Percentiles rank a stretch among this genome's conserved stretches.
Evolutionary conservation across 2,113 vertebrate genomes (phyloP).

Genomic region (Tyrannus savana): DNA sequence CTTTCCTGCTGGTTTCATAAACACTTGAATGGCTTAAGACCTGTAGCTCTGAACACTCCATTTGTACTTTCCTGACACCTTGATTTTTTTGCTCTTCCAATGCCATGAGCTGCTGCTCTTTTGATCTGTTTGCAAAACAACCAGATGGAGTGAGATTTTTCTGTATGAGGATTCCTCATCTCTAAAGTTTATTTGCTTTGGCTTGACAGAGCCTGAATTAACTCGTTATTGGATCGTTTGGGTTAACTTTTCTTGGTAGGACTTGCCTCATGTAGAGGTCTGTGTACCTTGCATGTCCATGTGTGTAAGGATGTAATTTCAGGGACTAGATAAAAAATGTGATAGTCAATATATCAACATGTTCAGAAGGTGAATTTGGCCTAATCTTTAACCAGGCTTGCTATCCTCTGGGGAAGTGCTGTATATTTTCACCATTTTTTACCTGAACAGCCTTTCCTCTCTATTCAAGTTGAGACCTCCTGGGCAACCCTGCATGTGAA

Average conservation of each 20-base stretch:
- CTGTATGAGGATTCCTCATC: background rate
- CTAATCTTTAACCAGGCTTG: background rate
- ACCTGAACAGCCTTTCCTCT: background rate
- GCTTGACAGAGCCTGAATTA: background rate
- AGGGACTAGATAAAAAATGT: background rate
- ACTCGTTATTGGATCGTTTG: background rate
- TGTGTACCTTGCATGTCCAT: background rate
- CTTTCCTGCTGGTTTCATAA: background rate
- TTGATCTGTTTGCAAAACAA: background rate
- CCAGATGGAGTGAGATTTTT: background rate
- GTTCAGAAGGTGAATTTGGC: background rate
- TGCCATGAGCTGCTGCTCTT: background rate
- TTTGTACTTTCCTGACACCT: background rate
- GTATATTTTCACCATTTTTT: background rate
- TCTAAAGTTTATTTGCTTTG: background rate
- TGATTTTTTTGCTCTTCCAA: background rate
- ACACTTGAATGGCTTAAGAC: background rate
- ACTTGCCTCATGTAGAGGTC: background rate
- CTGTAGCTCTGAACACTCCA: background rate
- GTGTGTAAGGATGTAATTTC: background rate
- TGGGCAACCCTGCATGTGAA: rapidly evolving
- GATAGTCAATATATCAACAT: background rate
- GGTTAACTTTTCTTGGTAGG: background rate
- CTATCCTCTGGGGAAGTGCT: background rate
- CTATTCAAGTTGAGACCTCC: background rate